Evolutionary conservation across 1,140 invertebrate species (phyloP).

Genomic region (Aphelenchoides besseyi): DNA sequence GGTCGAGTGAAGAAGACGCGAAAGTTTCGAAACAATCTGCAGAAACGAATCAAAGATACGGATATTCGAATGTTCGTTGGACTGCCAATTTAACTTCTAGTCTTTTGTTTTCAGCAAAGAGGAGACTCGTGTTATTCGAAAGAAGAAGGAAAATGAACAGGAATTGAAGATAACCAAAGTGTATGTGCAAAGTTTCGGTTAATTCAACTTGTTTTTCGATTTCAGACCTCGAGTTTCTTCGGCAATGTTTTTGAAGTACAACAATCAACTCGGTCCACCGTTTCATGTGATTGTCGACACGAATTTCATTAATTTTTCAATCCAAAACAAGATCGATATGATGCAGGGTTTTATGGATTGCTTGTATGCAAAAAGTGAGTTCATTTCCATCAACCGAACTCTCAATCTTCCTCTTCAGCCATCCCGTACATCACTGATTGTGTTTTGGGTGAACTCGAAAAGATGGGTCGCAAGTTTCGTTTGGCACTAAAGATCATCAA

Average conservation of each 20-base stretch:
- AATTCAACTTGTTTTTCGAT: slow-evolving; percentile 31
- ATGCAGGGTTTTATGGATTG: slow-evolving; percentile 98
- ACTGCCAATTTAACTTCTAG: slow-evolving; percentile 10
- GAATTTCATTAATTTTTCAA: slow-evolving; percentile 98
- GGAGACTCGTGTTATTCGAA: slow-evolving; percentile 52
- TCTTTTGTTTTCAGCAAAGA: slow-evolving; percentile 52
- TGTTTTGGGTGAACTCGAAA: slow-evolving; percentile 96
- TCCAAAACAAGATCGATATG: slow-evolving; percentile 96
- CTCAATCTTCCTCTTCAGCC: slow-evolving; percentile 66
- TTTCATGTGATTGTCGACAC: slow-evolving; percentile 95
- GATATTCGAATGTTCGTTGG: slow-evolving; percentile 55
- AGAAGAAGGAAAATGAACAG: slow-evolving; percentile 59
- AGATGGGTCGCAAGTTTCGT: slow-evolving; percentile 89
- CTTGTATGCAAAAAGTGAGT: slow-evolving; percentile 88
- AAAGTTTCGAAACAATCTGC: slow-evolving; percentile 52
- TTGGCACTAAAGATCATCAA: slow-evolving; percentile 92
- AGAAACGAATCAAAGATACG: slow-evolving; percentile 56
- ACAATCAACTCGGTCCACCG: slow-evolving; percentile 95
- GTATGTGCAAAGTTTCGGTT: slow-evolving; percentile 35
- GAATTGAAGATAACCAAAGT: slow-evolving; percentile 56
- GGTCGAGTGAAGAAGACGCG: slow-evolving; percentile 45
- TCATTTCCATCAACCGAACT: too few relatives aligned
- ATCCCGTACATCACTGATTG: slow-evolving; percentile 98
- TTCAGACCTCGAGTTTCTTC: slow-evolving; percentile 59
- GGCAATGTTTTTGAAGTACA: slow-evolving; percentile 89